These are phyloP conservation scores for Paedocypris micromegethes DNA, from an alignment of 2,797 vertebrate genomes.

Conservation along the genomic window DNA sequence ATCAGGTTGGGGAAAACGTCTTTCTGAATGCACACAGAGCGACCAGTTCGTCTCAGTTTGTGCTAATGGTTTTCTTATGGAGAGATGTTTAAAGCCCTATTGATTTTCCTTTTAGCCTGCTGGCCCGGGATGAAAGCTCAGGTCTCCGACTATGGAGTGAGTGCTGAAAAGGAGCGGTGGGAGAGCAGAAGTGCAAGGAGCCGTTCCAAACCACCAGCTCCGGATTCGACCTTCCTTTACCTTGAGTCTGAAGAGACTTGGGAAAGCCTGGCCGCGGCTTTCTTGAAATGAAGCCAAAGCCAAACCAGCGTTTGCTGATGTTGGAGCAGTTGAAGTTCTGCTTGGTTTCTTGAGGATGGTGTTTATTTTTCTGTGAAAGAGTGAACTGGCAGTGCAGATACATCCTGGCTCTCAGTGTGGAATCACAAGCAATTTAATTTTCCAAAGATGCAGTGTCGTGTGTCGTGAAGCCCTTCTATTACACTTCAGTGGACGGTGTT, in stretches of 20 bases:
- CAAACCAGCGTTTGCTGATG: conserved; percentile 37
- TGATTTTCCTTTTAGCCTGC: conserved; percentile 57
- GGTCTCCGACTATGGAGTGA: conserved; percentile 45
- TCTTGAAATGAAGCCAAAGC: conserved; percentile 26
- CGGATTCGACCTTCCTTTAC: conserved; percentile 12
- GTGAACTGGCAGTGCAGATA: conserved; percentile 19
- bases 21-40: conserved; percentile 7
- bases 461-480: too few relatives aligned
- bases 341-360: conserved; percentile 25
- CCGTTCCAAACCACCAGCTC: conserved; percentile 27
- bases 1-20: too few relatives aligned
- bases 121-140: conserved; percentile 62
- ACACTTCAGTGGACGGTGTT: too few relatives aligned
- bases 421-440: conserved; percentile 8
- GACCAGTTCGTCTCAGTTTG: conserved; percentile 41
- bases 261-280: conserved; percentile 21
- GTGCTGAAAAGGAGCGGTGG: conserved; percentile 45
- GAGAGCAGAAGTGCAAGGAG: conserved; percentile 32
- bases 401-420: conserved; percentile 4
- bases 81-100: conserved; percentile 55
- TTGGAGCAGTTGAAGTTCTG: conserved; percentile 26
- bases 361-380: conserved; percentile 40
- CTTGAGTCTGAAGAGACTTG: conserved; percentile 12
- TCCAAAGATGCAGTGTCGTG: background rate
- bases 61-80: conserved; percentile 59